Percentiles rank a stretch among this genome's conserved stretches.
Conservation (phyloP, 2,797 vertebrate species). For the Alosa sapidissima region DNA sequence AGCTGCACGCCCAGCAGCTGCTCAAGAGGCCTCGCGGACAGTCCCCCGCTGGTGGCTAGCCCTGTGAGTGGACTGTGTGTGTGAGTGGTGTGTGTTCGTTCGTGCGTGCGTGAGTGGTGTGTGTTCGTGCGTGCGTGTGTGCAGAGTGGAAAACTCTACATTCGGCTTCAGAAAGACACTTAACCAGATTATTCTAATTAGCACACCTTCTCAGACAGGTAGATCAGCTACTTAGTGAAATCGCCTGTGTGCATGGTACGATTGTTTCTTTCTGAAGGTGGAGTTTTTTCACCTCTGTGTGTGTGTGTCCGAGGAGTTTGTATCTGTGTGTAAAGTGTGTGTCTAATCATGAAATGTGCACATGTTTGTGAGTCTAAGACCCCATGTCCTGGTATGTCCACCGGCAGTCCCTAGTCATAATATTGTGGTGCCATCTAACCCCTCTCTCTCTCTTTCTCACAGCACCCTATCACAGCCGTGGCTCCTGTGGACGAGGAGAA, state of each 20-base stretch:
- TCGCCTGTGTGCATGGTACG: no score
- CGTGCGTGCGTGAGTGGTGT: neutral
- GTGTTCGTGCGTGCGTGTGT: neutral
- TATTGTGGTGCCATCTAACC: neutral
- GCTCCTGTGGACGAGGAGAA: constrained; percentile 98
- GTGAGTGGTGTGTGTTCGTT: neutral
- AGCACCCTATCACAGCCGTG: constrained; percentile 92
- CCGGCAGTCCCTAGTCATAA: neutral
- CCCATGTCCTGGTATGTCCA: no score
- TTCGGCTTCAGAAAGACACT: no score
- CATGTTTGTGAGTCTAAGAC: no score
- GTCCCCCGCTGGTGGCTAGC: constrained; percentile 88
- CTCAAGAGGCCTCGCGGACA: constrained; percentile 94
- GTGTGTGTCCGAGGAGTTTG: neutral
- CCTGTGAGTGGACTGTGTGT: constrained; percentile 78
- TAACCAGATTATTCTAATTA: no score
- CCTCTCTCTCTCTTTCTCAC: constrained; percentile 39
- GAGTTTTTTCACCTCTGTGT: neutral
- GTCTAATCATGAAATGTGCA: neutral
- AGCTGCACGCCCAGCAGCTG: constrained; percentile 93
- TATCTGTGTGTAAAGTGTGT: neutral
- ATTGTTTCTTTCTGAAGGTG: no score
- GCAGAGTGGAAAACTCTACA: neutral
- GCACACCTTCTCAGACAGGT: no score
- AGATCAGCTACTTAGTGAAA: no score